phyloP scores from a whole-genome alignment of 2,797 vertebrate genomes.

The Lutjanus campechanus region DNA sequence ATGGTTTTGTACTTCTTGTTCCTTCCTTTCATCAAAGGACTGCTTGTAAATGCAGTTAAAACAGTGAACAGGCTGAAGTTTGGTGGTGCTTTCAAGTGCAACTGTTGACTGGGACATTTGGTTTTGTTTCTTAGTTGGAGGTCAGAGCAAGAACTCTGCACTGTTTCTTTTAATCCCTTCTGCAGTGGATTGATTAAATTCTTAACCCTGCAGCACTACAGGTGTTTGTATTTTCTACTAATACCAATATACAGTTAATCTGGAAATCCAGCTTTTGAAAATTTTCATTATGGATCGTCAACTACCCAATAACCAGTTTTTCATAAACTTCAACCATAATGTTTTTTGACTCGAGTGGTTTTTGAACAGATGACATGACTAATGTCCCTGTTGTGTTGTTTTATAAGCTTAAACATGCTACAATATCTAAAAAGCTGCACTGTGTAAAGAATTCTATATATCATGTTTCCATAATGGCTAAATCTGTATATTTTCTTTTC shows the following conservation, averaged over 20 bases:
- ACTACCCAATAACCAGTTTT: background rate
- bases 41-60: background rate
- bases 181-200: background rate
- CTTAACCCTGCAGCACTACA: background rate
- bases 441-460: background rate
- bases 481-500: constrained; percentile 20
- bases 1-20: constrained; percentile 1
- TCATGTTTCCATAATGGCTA: background rate
- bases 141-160: background rate
- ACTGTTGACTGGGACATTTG: background rate
- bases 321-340: background rate
- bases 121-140: background rate
- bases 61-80: no score
- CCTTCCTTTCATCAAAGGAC: background rate
- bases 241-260: background rate
- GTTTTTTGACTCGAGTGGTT: background rate
- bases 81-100: background rate
- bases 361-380: background rate
- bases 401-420: background rate
- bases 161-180: background rate
- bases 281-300: background rate
- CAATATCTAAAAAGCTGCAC: background rate
- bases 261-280: background rate
- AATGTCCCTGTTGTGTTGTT: no score
- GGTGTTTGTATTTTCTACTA: background rate